Percentiles rank a stretch among this genome's conserved stretches.
These are phyloP conservation scores for Cancer borealis DNA, from an alignment of 2,888 invertebrate genomes.

Conservation along the genomic window DNA sequence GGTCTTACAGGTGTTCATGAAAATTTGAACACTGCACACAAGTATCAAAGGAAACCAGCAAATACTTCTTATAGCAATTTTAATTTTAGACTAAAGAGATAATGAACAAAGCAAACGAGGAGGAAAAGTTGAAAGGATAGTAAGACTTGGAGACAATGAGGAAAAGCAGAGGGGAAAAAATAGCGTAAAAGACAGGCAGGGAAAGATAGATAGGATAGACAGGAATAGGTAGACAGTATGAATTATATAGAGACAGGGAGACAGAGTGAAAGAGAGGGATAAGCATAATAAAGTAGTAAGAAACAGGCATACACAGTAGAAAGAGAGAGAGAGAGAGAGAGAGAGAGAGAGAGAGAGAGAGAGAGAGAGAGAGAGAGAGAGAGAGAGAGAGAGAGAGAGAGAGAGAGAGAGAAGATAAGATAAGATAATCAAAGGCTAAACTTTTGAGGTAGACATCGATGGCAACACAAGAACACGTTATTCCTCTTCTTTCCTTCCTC, in stretches of 20 bases:
- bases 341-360: background rate
- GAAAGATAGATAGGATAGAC: background rate
- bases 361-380: background rate
- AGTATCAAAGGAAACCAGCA: background rate
- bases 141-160: background rate
- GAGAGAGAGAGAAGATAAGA: slow-evolving; percentile 48
- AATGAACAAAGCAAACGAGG: background rate
- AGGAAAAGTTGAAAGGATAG: background rate
- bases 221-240: background rate
- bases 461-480: slow-evolving; percentile 14
- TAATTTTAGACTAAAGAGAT: background rate
- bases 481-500: background rate
- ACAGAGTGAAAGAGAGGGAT: background rate
- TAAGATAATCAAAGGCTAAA: background rate
- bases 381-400: slow-evolving; percentile 27
- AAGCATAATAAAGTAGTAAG: background rate
- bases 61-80: background rate
- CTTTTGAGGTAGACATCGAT: background rate
- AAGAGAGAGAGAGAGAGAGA: background rate
- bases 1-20: background rate
- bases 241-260: background rate
- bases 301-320: background rate
- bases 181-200: background rate
- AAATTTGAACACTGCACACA: background rate
- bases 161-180: background rate